Evolutionary conservation across 2,113 vertebrate species (phyloP).

Genomic region (Loxodonta africana): DNA sequence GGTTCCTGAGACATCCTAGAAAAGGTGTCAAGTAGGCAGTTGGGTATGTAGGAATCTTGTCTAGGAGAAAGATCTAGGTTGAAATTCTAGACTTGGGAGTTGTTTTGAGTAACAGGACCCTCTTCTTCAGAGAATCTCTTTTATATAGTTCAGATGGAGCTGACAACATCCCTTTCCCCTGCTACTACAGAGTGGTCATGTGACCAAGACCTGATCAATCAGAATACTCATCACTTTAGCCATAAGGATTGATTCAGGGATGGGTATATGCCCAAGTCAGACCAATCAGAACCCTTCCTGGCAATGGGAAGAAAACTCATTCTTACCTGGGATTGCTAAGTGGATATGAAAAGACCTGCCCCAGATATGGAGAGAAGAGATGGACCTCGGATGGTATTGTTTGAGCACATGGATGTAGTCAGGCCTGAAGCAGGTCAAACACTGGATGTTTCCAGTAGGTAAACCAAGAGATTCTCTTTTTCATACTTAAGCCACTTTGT

Average conservation of each 20-base stretch:
- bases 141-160: neutral
- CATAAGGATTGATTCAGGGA: neutral
- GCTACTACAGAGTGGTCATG: neutral
- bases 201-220: neutral
- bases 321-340: neutral
- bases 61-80: neutral
- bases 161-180: neutral
- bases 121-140: neutral
- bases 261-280: neutral
- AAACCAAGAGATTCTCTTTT: neutral
- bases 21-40: neutral
- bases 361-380: neutral
- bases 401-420: neutral
- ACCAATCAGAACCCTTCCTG: neutral
- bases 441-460: neutral
- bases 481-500: neutral
- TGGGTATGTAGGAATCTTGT: neutral
- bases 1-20: neutral
- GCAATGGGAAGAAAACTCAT: neutral
- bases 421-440: neutral
- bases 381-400: neutral
- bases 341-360: neutral
- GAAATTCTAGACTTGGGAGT: neutral
- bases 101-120: neutral
- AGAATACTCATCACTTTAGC: neutral